Evolutionary conservation across 2,113 vertebrate genomes (phyloP), one percentile per base, ranked within the genome.

Genomic region (Notarius lentiginosus): DNA sequence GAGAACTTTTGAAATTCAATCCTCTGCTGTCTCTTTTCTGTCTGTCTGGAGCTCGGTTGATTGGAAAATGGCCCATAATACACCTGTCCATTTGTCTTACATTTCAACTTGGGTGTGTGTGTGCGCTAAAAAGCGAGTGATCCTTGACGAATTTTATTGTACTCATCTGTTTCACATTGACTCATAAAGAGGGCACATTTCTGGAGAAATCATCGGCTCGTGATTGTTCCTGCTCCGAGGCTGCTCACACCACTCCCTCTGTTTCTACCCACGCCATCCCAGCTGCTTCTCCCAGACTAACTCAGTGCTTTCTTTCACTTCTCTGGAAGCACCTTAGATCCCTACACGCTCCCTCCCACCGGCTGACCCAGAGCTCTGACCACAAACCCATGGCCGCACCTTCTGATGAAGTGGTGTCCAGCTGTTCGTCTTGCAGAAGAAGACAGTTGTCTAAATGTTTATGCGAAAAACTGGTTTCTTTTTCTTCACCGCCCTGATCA

Each of bases 381-480:
- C 91, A 81, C 90, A 91, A 91, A 92, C 93, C 91, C 92, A 58
- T 87, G 84, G 77, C 91, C 34, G 89, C 89, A 86, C 24, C 88
- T 90, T 91, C 49, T 87, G 91, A 93, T 92, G 91, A 92, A 88
- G 88, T 86, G 85, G 60, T 55, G 92, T 93, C 95, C 94, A 95
- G 94, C 95, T 96, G 95, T 91, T 96, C 91, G 93, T 94, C 94
- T 94, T 93, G 93, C 93, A 91, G 92, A 90, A 94, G 93, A 95
- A 93, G 92, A 93, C 94, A 92, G 93, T 95, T 95, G 94, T 95
- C 94, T 95, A 95, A 95, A 95, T 95, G 94, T 95, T 96, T 95
- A 95, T 83, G 89, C 55, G 91, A 91, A 91, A 87, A 92, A 93
- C 92, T 92, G 93, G 93, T 93, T 93, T 95, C 92, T 93, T 92